phyloP scores from a whole-genome alignment of 1,140 invertebrate genomes.

The Drosophila repletoides region DNA sequence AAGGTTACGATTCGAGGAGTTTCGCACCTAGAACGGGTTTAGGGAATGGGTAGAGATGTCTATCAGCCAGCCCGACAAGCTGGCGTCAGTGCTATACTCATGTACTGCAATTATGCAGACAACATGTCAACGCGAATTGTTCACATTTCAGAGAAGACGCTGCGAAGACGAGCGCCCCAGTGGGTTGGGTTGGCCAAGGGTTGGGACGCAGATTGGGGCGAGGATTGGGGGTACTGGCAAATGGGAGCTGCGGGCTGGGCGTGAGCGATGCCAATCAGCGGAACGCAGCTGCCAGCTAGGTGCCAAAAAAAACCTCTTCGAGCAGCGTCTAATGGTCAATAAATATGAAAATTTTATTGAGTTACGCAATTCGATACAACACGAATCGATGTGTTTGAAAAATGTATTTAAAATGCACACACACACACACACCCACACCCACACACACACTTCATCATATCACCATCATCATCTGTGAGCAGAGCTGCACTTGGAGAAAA shows the following conservation, averaged over 20 bases:
- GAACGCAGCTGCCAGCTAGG: constrained; percentile 62
- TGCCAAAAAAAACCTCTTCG: constrained; percentile 34
- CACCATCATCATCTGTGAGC: constrained; percentile 3
- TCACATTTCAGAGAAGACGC: constrained; percentile 54
- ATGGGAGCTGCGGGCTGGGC: too few relatives aligned
- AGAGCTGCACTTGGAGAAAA: too few relatives aligned
- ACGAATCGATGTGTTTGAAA: constrained; percentile 11
- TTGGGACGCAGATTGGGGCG: too few relatives aligned
- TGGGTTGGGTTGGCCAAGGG: neutral
- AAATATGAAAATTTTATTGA: constrained; percentile 79
- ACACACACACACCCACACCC: constrained; percentile 13
- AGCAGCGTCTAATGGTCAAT: constrained; percentile 66
- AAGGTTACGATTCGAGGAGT: constrained; percentile 71
- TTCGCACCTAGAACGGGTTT: constrained; percentile 46
- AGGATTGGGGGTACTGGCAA: too few relatives aligned
- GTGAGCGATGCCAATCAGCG: neutral
- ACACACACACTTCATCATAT: neutral
- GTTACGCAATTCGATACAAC: constrained; percentile 62
- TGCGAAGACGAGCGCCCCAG: constrained; percentile 1
- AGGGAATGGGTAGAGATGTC: constrained; percentile 9
- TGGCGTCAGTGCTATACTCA: constrained; percentile 78
- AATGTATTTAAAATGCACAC: constrained; percentile 75
- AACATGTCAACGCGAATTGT: constrained; percentile 80
- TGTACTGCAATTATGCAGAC: constrained; percentile 81
- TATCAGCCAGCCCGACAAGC: constrained; percentile 49